Conservation (phyloP, 2,888 invertebrate species). For the Diabrotica balteata region DNA sequence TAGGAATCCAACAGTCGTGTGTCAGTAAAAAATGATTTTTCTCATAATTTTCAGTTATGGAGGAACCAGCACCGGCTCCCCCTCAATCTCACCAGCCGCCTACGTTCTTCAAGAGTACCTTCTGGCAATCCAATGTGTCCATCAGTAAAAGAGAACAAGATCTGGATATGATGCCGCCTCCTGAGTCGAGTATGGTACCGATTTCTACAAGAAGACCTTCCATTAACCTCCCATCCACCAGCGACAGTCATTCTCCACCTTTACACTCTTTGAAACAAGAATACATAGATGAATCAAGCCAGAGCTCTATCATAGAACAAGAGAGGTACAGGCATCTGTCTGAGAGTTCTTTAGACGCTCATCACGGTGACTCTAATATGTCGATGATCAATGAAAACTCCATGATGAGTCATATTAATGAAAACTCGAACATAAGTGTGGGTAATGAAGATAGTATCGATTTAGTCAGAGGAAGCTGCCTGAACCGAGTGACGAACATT, state of each 20-base stretch:
- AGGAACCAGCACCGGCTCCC: conserved; percentile 45
- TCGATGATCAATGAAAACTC: conserved; percentile 60
- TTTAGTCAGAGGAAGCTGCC: conserved; percentile 32
- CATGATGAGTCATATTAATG: conserved; percentile 49
- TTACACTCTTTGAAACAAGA: conserved; percentile 69
- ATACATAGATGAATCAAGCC: conserved; percentile 76
- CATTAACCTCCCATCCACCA: conserved; percentile 63
- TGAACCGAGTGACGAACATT: conserved; percentile 49
- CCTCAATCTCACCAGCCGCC: conserved; percentile 36
- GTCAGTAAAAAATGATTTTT: conserved; percentile 51
- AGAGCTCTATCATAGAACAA: conserved; percentile 65
- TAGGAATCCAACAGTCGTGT: conserved; percentile 43
- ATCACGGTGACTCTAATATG: conserved; percentile 58
- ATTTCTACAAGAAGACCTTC: conserved; percentile 69
- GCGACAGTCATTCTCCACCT: conserved; percentile 66
- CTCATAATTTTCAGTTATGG: conserved; percentile 58
- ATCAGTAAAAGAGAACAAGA: conserved; percentile 65
- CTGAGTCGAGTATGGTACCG: conserved; percentile 67
- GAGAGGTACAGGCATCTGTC: conserved; percentile 57
- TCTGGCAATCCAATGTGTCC: conserved; percentile 51
- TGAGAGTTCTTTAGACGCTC: conserved; percentile 60
- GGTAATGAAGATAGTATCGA: conserved; percentile 54
- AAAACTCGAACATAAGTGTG: conserved; percentile 55
- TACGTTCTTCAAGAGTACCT: conserved; percentile 43
- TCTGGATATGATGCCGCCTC: conserved; percentile 75